Percentiles rank a stretch among this genome's conserved stretches.
Conservation (phyloP, 2,113 vertebrate species). For the Cynopterus brachyotis region DNA sequence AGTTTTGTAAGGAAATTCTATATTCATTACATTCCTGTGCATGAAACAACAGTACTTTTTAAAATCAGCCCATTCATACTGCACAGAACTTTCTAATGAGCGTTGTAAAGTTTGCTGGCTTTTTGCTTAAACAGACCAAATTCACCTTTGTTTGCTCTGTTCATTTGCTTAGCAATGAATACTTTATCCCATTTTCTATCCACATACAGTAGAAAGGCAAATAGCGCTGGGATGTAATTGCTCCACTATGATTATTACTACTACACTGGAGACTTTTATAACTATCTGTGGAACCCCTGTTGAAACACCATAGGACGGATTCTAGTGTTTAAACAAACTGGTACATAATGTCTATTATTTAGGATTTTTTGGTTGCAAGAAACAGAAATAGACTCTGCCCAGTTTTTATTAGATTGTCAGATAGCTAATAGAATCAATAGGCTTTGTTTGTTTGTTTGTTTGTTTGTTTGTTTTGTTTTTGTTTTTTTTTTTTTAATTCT, state of each 20-base stretch:
- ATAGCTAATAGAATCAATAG: background rate
- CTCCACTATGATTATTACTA: background rate
- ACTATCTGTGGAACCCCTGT: background rate
- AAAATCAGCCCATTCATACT: background rate
- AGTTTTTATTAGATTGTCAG: background rate
- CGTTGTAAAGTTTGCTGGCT: background rate
- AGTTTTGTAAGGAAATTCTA: background rate
- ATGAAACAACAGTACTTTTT: background rate
- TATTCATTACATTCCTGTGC: background rate
- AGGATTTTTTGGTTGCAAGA: conserved; percentile 7
- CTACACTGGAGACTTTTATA: background rate
- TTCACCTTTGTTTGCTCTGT: conserved; percentile 8
- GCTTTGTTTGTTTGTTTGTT: too few species aligned
- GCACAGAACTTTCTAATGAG: background rate
- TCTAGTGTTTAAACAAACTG: background rate
- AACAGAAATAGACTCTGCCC: background rate
- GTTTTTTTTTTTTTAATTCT: conserved; percentile 14
- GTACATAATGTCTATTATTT: background rate
- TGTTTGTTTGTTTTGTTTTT: too few species aligned
- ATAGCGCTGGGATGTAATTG: background rate
- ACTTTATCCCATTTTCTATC: background rate
- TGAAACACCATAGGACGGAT: background rate
- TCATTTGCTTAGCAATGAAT: conserved; percentile 8
- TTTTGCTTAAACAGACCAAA: conserved; percentile 29
- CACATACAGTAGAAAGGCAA: background rate